Evolutionary conservation across 1,140 invertebrate genomes (phyloP).

Genomic region (Homarus americanus): DNA sequence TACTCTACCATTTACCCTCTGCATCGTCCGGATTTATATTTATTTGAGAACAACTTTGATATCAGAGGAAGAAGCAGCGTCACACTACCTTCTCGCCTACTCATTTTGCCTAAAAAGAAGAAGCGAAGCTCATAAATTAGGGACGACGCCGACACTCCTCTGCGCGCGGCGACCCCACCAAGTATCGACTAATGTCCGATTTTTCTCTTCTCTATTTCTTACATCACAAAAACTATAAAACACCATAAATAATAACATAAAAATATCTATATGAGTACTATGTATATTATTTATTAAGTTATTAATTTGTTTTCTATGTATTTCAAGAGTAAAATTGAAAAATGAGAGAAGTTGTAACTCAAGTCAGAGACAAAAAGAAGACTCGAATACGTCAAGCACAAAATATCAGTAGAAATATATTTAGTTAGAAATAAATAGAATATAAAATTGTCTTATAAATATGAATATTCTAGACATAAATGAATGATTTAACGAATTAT

Average conservation of each 20-base stretch:
- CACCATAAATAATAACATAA: background rate
- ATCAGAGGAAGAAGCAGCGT: conserved; percentile 50
- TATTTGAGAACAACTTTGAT: conserved; percentile 27
- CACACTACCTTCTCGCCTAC: conserved; percentile 72
- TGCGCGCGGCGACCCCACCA: conserved; percentile 56
- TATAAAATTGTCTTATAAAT: too few relatives aligned
- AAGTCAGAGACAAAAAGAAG: conserved; percentile 22
- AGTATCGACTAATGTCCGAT: conserved; percentile 59
- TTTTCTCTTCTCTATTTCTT: background rate
- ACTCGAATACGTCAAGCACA: conserved; percentile 16
- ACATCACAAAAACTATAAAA: background rate
- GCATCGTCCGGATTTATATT: background rate
- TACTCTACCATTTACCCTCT: background rate
- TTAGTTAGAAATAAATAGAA: background rate
- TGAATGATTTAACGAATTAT: background rate
- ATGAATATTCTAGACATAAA: too few relatives aligned
- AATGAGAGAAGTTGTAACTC: background rate
- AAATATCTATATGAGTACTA: background rate
- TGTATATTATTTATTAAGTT: too few relatives aligned
- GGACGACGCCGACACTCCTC: conserved; percentile 57
- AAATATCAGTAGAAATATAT: conserved; percentile 62
- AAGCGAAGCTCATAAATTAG: conserved; percentile 70
- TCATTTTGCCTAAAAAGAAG: conserved; percentile 70
- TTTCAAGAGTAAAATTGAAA: too few relatives aligned
- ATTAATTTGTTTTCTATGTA: too few relatives aligned